phyloP scores from a whole-genome alignment of 2,888 invertebrate genomes.

The Drosophila mimetica region DNA sequence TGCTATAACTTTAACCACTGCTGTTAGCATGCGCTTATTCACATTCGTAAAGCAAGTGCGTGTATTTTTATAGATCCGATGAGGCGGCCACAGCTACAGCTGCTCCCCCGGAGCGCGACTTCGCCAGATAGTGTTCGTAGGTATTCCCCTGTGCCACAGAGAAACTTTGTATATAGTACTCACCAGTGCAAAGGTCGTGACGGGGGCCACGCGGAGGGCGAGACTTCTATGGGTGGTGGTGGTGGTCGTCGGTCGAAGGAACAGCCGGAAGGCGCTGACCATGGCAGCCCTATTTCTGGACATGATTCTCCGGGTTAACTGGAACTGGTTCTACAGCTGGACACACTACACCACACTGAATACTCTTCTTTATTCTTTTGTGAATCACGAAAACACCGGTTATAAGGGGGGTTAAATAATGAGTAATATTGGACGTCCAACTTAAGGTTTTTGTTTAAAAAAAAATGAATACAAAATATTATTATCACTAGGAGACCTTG shows the following conservation, averaged over 20 bases:
- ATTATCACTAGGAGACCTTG: slow-evolving; percentile 3
- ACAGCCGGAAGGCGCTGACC: slow-evolving; percentile 87
- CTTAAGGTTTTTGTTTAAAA: not conserved
- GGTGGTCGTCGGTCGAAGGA: slow-evolving; percentile 86
- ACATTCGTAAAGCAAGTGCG: slow-evolving; percentile 44
- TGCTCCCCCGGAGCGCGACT: slow-evolving; percentile 61
- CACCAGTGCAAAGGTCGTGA: slow-evolving; percentile 69
- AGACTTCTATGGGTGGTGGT: slow-evolving; percentile 85
- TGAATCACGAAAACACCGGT: slow-evolving; percentile 34
- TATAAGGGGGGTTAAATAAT: slow-evolving; percentile 12
- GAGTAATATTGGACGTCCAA: slow-evolving; percentile 2
- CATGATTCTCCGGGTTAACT: slow-evolving; percentile 38
- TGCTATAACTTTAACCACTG: slow-evolving; percentile 2
- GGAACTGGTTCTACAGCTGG: slow-evolving; percentile 17
- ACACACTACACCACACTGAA: slow-evolving; percentile 16
- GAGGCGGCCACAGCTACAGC: slow-evolving; percentile 29
- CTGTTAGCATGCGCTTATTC: slow-evolving; percentile 20
- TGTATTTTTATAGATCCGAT: slow-evolving; percentile 56
- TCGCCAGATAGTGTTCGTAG: slow-evolving; percentile 19
- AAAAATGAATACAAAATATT: not conserved
- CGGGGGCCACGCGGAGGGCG: slow-evolving; percentile 82
- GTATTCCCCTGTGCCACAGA: not conserved
- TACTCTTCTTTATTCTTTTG: not conserved
- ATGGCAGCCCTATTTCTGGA: slow-evolving; percentile 82
- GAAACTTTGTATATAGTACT: slow-evolving; percentile 27